A percentile compares a stretch with the other conserved stretches of the same genome.
phyloP scores from a whole-genome alignment of 2,113 vertebrate species.

The Aix galericulata region DNA sequence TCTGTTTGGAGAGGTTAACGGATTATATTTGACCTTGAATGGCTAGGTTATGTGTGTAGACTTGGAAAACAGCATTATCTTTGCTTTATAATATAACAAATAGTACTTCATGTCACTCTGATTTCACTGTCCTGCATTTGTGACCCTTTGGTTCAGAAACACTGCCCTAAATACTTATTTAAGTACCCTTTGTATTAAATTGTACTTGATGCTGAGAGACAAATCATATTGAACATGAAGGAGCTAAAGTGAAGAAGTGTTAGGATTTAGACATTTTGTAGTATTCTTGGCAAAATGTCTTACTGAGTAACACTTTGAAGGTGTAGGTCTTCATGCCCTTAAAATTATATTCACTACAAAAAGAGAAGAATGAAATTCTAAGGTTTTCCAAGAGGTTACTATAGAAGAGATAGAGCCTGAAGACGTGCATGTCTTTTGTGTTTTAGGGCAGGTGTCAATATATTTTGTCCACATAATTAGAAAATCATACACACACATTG shows the following conservation, averaged over 20 bases:
- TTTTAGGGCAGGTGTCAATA: neutral
- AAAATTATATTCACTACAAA: neutral
- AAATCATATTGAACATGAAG: constrained; percentile 2
- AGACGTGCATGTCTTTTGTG: neutral
- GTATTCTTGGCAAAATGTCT: neutral
- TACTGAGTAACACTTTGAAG: neutral
- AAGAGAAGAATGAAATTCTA: neutral
- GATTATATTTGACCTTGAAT: constrained; percentile 33
- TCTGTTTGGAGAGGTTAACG: constrained; percentile 5
- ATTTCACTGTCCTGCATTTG: neutral
- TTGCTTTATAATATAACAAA: constrained; percentile 17
- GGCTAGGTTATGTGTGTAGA: neutral
- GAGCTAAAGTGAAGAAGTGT: neutral
- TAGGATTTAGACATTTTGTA: neutral
- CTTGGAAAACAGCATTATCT: constrained; percentile 2
- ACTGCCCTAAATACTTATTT: constrained; percentile 23
- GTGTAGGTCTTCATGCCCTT: neutral
- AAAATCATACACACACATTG: neutral
- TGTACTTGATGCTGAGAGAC: neutral
- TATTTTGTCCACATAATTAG: neutral
- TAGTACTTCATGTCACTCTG: neutral
- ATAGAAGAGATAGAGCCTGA: neutral
- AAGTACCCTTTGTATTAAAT: constrained; percentile 25
- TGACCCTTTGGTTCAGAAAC: constrained; percentile 32
- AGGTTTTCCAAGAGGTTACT: neutral